These are phyloP conservation scores for Cathartes aura DNA, from an alignment of 2,113 vertebrate genomes.

Conservation along the genomic window DNA sequence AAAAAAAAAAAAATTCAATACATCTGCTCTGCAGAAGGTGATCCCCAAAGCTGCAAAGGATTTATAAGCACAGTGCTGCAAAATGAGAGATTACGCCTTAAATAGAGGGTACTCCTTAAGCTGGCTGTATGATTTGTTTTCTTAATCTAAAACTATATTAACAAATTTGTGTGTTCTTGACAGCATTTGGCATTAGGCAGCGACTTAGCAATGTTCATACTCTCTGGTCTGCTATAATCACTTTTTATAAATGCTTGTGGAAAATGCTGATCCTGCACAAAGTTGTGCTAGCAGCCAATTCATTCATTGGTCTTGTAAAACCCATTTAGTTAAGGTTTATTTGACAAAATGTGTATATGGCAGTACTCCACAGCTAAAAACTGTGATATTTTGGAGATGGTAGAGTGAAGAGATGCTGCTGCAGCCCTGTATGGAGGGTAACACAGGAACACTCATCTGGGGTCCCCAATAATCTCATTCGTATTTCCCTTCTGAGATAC, in stretches of 20 bases:
- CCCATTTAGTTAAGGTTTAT: not conserved
- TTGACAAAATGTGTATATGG: not conserved
- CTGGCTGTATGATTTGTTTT: not conserved
- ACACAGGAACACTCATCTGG: not conserved
- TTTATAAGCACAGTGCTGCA: not conserved
- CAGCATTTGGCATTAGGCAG: not conserved
- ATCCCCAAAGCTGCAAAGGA: not conserved
- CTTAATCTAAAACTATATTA: not conserved
- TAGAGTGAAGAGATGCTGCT: not conserved
- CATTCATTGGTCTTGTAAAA: not conserved
- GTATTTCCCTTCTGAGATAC: not conserved
- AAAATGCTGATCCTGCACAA: conserved; percentile 15
- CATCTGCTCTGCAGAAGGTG: not conserved
- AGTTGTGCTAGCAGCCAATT: not conserved
- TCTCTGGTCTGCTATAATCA: not conserved
- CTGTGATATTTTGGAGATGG: not conserved
- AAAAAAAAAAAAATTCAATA: not conserved
- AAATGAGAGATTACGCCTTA: not conserved
- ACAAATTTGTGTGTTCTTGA: not conserved
- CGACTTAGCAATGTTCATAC: not conserved
- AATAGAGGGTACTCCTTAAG: not conserved
- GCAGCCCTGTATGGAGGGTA: not conserved
- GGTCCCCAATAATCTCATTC: not conserved
- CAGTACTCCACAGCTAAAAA: not conserved
- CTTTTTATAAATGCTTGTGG: not conserved